Percentiles rank a stretch among this genome's conserved stretches.
phyloP scores from a whole-genome alignment of 2,113 vertebrate species.

The Syngnathus floridae region DNA sequence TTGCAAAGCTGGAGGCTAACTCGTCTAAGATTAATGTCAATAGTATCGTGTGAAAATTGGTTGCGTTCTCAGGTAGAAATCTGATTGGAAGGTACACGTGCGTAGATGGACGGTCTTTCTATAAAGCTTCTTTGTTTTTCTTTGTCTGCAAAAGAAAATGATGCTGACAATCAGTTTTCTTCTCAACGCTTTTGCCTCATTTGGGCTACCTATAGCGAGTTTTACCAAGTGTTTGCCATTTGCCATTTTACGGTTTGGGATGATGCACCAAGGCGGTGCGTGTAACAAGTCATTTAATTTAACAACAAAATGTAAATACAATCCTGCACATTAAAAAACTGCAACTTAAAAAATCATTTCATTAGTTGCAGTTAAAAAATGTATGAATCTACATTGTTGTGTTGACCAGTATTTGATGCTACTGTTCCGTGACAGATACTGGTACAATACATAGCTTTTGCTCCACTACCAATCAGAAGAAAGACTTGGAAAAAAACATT shows the following conservation, averaged over 20 bases:
- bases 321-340: too few relatives aligned
- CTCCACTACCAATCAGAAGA: neutral
- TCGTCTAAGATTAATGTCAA: conserved; percentile 16
- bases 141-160: conserved; percentile 17
- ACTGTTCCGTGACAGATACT: neutral
- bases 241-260: too few relatives aligned
- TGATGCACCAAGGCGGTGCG: too few relatives aligned
- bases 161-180: conserved; percentile 14
- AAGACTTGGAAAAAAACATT: neutral
- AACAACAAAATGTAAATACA: too few relatives aligned
- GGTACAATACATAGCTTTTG: neutral
- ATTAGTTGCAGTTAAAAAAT: neutral
- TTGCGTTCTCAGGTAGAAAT: conserved; percentile 25
- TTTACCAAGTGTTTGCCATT: too few relatives aligned
- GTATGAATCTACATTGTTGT: too few relatives aligned
- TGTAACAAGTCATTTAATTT: too few relatives aligned
- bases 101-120: conserved; percentile 19
- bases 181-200: conserved; percentile 2
- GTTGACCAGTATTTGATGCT: too few relatives aligned
- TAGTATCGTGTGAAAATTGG: conserved; percentile 30
- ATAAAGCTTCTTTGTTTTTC: conserved; percentile 25
- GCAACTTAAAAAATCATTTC: too few relatives aligned
- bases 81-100: conserved; percentile 5
- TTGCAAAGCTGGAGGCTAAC: conserved; percentile 1
- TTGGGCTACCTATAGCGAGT: too few relatives aligned